Percentiles rank a stretch among this genome's conserved stretches.
phyloP scores from a whole-genome alignment of 2,113 vertebrate species.

The Laterallus jamaicensis region DNA sequence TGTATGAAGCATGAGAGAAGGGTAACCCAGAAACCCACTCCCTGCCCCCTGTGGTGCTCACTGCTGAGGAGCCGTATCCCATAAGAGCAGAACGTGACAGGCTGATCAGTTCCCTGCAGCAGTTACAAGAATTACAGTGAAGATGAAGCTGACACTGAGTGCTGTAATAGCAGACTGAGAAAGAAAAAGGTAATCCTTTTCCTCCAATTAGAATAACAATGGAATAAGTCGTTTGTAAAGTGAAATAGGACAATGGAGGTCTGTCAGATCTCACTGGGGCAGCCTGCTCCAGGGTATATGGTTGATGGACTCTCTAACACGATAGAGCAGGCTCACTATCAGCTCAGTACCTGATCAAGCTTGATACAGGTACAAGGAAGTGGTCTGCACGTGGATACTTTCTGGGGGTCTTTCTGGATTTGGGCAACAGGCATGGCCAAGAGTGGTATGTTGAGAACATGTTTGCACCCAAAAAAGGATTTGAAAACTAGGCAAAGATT shows the following conservation, averaged over 20 bases:
- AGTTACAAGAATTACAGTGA: neutral
- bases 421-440: neutral
- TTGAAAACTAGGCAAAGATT: neutral
- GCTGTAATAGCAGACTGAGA: neutral
- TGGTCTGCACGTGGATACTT: neutral
- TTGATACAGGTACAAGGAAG: rapidly evolving
- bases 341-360: neutral
- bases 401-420: neutral
- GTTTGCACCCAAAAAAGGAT: neutral
- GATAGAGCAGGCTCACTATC: neutral
- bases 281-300: neutral
- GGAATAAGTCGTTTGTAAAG: neutral
- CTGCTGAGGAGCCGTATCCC: rapidly evolving
- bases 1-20: neutral
- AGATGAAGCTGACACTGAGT: neutral
- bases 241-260: neutral
- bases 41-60: neutral
- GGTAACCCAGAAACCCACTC: neutral
- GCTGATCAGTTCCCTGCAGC: neutral
- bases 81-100: neutral
- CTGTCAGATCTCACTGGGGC: neutral
- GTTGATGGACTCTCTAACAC: neutral
- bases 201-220: neutral
- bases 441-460: neutral
- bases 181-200: neutral